These are phyloP conservation scores for Xiphophorus birchmanni DNA, from an alignment of 2,797 vertebrate species.

Conservation along the genomic window DNA sequence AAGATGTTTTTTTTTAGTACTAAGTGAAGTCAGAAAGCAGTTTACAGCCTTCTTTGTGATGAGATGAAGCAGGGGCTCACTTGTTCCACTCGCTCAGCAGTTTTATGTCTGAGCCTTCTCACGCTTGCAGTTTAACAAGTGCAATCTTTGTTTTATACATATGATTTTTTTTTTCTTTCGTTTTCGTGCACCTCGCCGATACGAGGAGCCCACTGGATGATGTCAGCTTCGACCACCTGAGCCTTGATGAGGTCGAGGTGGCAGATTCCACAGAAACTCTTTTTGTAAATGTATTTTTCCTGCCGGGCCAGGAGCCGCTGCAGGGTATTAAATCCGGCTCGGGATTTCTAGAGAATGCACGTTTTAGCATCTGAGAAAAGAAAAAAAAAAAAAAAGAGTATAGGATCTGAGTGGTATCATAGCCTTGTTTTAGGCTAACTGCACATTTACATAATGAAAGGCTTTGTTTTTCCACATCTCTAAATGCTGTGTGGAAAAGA, in stretches of 20 bases:
- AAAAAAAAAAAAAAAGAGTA: conserved; percentile 16
- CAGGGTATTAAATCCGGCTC: conserved; percentile 45
- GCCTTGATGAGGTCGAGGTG: conserved; percentile 52
- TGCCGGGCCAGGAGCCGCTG: conserved; percentile 45
- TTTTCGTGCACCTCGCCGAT: conserved; percentile 38
- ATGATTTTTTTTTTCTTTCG: conserved; percentile 15
- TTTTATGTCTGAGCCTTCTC: conserved; percentile 38
- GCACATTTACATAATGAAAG: conserved; percentile 24
- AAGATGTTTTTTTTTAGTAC: conserved; percentile 32
- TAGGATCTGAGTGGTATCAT: conserved; percentile 18
- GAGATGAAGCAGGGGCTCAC: conserved; percentile 20
- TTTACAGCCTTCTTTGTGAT: conserved; percentile 30
- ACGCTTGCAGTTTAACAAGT: conserved; percentile 71
- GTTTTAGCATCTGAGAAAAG: conserved; percentile 2
- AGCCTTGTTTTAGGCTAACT: conserved; percentile 26
- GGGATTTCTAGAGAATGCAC: conserved; percentile 43
- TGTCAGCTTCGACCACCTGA: conserved; percentile 54
- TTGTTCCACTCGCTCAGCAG: conserved; percentile 35
- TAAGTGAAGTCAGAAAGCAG: conserved; percentile 17
- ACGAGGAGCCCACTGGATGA: conserved; percentile 25
- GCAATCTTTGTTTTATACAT: conserved; percentile 76
- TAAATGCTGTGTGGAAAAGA: conserved; percentile 19
- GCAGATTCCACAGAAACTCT: conserved; percentile 20
- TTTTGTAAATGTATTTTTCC: conserved; percentile 47
- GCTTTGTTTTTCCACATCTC: conserved; percentile 26